Percentiles rank a stretch among this genome's conserved stretches.
Conservation (phyloP, 1,140 invertebrate species). For the Wasmannia auropunctata region DNA sequence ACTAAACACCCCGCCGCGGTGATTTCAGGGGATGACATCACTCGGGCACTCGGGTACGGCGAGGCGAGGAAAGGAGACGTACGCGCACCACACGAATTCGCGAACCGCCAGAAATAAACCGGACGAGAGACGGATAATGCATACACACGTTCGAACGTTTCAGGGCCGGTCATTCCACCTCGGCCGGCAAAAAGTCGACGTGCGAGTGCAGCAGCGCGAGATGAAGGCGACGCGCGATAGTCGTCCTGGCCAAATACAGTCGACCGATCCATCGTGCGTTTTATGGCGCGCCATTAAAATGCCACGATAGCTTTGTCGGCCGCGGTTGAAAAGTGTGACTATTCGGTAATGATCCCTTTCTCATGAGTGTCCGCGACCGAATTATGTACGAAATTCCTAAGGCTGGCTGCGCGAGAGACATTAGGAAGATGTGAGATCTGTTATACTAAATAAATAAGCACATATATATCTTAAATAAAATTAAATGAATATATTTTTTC, state of each 20-base stretch:
- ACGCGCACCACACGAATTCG: constrained; percentile 53
- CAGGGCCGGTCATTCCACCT: constrained; percentile 68
- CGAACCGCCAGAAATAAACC: constrained; percentile 68
- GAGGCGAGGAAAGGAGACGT: neutral
- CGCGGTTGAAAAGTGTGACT: constrained; percentile 3
- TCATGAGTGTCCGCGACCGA: neutral
- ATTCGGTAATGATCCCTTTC: constrained; percentile 24
- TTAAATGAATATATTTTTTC: neutral
- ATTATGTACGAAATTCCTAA: neutral
- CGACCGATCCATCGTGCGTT: constrained; percentile 46
- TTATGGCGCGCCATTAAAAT: constrained; percentile 37
- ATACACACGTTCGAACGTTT: constrained; percentile 54
- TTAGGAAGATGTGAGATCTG: neutral
- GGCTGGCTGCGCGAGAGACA: neutral
- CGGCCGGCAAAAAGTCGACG: constrained; percentile 28
- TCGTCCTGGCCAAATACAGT: constrained; percentile 55
- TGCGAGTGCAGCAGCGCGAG: constrained; percentile 33
- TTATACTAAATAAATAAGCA: neutral
- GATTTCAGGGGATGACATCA: constrained; percentile 64
- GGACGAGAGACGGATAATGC: constrained; percentile 52
- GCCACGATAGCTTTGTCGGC: neutral
- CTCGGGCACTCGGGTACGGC: neutral
- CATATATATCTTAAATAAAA: neutral
- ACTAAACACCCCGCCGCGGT: constrained; percentile 58
- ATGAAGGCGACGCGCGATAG: constrained; percentile 19